Conservation (phyloP, 2,113 vertebrate species). For the Oncorhynchus gorbuscha region DNA sequence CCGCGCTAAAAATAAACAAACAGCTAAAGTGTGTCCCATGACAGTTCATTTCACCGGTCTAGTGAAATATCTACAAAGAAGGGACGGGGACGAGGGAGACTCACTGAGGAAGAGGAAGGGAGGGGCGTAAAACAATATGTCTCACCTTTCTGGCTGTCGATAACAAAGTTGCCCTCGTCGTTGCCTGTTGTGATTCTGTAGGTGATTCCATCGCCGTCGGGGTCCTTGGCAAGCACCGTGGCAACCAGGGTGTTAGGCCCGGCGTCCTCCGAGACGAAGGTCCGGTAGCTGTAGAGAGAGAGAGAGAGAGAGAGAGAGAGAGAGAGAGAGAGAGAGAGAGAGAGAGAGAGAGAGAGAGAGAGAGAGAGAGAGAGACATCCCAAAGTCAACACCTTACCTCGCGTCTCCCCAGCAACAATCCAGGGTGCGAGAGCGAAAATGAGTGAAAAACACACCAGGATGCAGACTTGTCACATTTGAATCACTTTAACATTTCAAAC, state of each 20-base stretch:
- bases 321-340: neutral
- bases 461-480: neutral
- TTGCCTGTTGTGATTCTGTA: slow-evolving; percentile 83
- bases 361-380: slow-evolving; percentile 9
- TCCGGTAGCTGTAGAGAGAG: slow-evolving; percentile 78
- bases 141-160: slow-evolving; percentile 86
- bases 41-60: neutral
- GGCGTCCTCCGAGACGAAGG: slow-evolving; percentile 89
- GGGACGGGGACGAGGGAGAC: neutral
- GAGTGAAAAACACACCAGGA: neutral
- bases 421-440: slow-evolving; percentile 6
- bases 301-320: slow-evolving; percentile 4
- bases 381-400: neutral
- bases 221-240: slow-evolving; percentile 84
- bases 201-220: slow-evolving; percentile 84
- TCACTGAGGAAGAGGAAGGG: neutral
- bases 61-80: neutral
- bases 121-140: neutral
- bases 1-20: slow-evolving; percentile 2
- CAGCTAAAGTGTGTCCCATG: no score
- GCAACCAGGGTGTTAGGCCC: slow-evolving; percentile 85
- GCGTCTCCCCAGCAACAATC: neutral
- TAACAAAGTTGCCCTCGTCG: slow-evolving; percentile 83
- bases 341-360: no score
- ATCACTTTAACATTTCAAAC: neutral